Evolutionary conservation across 2,888 invertebrate genomes (phyloP).

Genomic region (Idaea biselata): DNA sequence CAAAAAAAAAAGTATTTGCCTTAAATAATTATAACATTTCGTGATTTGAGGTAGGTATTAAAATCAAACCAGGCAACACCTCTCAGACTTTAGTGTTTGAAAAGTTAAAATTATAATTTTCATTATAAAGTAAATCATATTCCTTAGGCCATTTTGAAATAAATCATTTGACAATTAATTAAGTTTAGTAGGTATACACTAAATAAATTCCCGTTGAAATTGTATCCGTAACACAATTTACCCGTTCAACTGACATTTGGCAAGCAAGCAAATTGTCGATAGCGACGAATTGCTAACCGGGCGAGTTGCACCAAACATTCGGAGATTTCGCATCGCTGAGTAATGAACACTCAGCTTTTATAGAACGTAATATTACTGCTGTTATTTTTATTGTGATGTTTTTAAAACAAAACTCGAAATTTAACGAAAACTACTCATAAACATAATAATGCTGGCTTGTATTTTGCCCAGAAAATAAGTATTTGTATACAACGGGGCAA

Average conservation of each 20-base stretch:
- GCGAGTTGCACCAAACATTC: neutral
- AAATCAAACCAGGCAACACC: no score
- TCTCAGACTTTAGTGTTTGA: no score
- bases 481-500: no score
- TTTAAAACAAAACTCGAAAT: constrained; percentile 12
- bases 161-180: neutral
- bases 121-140: neutral
- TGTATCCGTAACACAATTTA: neutral
- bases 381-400: constrained; percentile 29
- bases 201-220: neutral
- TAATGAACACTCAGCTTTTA: constrained; percentile 59
- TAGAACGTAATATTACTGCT: constrained; percentile 55
- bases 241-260: constrained; percentile 4
- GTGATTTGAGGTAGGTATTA: no score
- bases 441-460: no score
- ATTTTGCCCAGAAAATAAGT: no score
- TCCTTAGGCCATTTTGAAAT: neutral
- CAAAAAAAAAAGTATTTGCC: no score
- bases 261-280: constrained; percentile 15
- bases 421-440: constrained; percentile 11
- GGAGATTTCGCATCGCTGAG: constrained; percentile 50
- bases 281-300: constrained; percentile 24
- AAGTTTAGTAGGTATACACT: neutral
- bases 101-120: neutral
- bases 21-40: no score